Conservation (phyloP, 1,140 invertebrate species). For the Drosophila sechellia region DNA sequence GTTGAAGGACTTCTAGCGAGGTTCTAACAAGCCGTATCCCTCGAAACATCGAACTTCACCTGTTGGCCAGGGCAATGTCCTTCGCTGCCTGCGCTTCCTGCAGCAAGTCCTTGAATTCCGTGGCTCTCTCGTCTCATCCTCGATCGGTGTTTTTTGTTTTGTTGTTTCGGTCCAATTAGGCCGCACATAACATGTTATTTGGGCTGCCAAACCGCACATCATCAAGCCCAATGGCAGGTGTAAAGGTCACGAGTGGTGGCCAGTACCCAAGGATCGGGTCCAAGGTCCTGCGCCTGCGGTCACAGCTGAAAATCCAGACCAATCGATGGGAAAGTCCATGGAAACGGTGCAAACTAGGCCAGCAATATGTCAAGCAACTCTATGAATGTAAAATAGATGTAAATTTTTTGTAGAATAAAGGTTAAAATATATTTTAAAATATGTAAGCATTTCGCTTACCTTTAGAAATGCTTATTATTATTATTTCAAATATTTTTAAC, state of each 20-base stretch:
- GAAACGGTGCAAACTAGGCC: neutral
- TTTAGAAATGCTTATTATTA: neutral
- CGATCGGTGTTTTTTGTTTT: neutral
- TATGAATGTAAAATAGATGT: neutral
- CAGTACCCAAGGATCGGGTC: neutral
- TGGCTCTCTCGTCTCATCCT: slow-evolving; percentile 5
- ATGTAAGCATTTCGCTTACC: neutral
- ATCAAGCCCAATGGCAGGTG: slow-evolving; percentile 57
- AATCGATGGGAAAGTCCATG: neutral
- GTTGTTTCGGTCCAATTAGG: slow-evolving; percentile 40
- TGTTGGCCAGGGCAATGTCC: slow-evolving; percentile 58
- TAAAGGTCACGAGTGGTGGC: slow-evolving; percentile 40
- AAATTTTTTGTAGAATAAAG: neutral
- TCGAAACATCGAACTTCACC: slow-evolving; percentile 49
- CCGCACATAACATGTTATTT: slow-evolving; percentile 60
- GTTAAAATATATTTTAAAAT: neutral
- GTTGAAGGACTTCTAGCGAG: slow-evolving; percentile 6
- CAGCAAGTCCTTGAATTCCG: neutral
- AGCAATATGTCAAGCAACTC: neutral
- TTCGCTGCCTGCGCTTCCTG: slow-evolving; percentile 2
- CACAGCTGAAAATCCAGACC: slow-evolving; percentile 50
- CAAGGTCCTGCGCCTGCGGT: slow-evolving; percentile 30
- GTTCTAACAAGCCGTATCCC: slow-evolving; percentile 67
- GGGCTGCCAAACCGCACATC: slow-evolving; percentile 39
- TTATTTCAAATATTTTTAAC: neutral